Conservation (phyloP, 2,113 vertebrate genomes). For the Rhinichthys klamathensis region DNA sequence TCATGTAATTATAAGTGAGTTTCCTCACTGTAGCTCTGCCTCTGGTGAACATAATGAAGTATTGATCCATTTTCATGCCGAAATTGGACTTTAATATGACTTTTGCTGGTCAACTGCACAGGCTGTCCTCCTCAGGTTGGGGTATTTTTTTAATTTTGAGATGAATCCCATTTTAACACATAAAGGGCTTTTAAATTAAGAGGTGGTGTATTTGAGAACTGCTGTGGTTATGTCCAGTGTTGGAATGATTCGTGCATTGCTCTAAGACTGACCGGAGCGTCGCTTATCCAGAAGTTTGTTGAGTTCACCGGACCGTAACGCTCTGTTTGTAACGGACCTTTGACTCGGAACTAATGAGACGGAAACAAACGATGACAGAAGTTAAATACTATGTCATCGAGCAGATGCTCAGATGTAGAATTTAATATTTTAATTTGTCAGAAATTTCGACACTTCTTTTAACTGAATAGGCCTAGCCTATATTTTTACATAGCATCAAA, state of each 20-base stretch:
- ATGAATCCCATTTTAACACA: not conserved
- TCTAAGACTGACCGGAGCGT: not conserved
- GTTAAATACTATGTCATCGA: constrained; percentile 68
- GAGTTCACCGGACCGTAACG: constrained; percentile 33
- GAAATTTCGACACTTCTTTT: not conserved
- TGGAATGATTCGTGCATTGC: not conserved
- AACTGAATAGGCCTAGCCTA: not conserved
- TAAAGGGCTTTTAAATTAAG: not conserved
- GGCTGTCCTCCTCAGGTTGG: constrained; percentile 1
- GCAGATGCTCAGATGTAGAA: constrained; percentile 36
- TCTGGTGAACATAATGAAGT: constrained; percentile 10
- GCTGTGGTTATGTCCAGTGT: not conserved
- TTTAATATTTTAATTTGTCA: constrained; percentile 4
- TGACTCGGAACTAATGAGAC: constrained; percentile 58
- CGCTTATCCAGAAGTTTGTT: not conserved
- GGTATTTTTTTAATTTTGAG: not conserved
- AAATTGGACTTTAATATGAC: not conserved
- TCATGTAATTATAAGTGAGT: not conserved
- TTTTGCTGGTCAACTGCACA: constrained; percentile 14
- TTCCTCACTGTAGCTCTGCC: not conserved
- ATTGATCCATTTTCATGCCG: constrained; percentile 33
- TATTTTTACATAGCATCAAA: not conserved
- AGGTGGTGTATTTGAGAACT: not conserved
- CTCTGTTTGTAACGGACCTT: constrained; percentile 29
- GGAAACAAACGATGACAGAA: constrained; percentile 58